phyloP scores from a whole-genome alignment of 2,113 vertebrate species.

The Acinonyx jubatus region DNA sequence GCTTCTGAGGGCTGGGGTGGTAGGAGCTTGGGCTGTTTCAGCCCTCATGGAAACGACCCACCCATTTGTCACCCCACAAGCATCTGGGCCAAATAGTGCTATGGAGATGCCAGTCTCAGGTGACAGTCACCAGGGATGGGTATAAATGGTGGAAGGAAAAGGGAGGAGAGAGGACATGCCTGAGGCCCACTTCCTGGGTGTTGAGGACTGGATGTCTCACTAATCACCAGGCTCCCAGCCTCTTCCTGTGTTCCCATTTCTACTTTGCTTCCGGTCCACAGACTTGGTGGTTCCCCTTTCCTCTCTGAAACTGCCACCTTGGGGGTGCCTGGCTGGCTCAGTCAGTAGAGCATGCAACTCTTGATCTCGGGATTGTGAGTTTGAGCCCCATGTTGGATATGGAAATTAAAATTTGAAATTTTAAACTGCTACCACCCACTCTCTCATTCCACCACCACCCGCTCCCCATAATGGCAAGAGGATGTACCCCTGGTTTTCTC shows the following conservation, averaged over 20 bases:
- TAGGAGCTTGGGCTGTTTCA: not conserved
- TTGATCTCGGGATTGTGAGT: conserved; percentile 84
- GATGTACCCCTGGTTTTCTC: not conserved
- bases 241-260: not conserved
- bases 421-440: not conserved
- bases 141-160: not conserved
- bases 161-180: too few relatives aligned
- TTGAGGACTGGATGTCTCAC: not conserved
- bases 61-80: not conserved
- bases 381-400: conserved; percentile 74
- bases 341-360: conserved; percentile 87
- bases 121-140: not conserved
- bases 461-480: not conserved
- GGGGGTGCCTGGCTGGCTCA: conserved; percentile 85
- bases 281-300: not conserved
- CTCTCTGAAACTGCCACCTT: not conserved
- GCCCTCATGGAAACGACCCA: not conserved
- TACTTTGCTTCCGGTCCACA: not conserved
- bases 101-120: not conserved
- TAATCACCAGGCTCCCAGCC: not conserved
- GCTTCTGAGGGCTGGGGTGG: not conserved
- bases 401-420: not conserved
- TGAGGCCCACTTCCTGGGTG: not conserved
- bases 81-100: not conserved
- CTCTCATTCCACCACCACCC: not conserved